Evolutionary conservation across 2,797 vertebrate species (phyloP), one percentile per base, ranked within the genome.

Genomic region (Molossus molossus): DNA sequence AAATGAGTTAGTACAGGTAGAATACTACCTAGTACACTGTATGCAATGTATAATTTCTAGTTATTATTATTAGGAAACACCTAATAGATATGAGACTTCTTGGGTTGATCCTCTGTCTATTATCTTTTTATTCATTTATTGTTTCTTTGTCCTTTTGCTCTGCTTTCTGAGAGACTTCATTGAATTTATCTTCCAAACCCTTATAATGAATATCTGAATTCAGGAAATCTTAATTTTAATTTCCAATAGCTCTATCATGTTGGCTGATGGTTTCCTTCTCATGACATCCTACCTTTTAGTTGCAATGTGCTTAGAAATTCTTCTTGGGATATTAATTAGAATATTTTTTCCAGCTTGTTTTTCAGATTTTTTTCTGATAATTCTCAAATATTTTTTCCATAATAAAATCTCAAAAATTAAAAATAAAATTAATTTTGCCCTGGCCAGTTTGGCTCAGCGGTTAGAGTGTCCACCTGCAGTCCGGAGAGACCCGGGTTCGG

Each of bases 331-430:
- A 64, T 23, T 33, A 81, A 70, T 27, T 53, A 82, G 48, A 82
- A 92, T 90, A 10, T 60, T 80, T 50, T 27, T 67, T 86, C 40
- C 29, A 87, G 7, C 18, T 75, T 48, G 27, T 85, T 76, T 87
- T 94, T 84, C 58, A 64, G 21, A 64, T 50, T 33, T 70, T 60
- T 70, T 25, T 13, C 21, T 58, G 40, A 50, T 9, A 82, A 87
- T 81, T 76, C 20, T 94, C 60, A 93, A 85, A 76, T 27, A 33
- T 23, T 64, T 45, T 62, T 87, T 84, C 37, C 69, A 80, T 75
- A 81, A 84, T 70, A 67, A 79, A 69, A 88, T 80, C 11, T 90
- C 27, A 95, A 90, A 75, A 29, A 81, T 6, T 86, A 75, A 94
- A 92, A 84, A 40, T 65, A 69, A 82, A 37, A 29, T 64, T 91